These are phyloP conservation scores for Plebejus melissa DNA, from an alignment of 2,888 invertebrate species.

Conservation along the genomic window DNA sequence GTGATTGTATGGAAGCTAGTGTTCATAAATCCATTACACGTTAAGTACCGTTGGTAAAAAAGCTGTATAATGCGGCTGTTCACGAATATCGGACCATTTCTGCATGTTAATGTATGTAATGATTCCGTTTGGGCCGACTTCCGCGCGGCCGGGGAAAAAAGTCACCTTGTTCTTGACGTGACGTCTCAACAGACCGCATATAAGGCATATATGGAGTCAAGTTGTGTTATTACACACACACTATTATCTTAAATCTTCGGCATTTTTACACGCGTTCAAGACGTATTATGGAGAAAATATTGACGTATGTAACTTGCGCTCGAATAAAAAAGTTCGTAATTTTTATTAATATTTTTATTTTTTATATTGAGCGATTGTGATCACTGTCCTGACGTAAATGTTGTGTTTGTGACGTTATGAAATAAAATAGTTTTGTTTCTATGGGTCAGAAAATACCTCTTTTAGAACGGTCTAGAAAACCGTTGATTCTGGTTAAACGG, in stretches of 20 bases:
- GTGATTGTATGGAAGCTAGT: neutral
- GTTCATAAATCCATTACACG: conserved; percentile 8
- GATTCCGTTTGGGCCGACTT: conserved; percentile 37
- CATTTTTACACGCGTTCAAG: conserved; percentile 30
- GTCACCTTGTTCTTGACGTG: conserved; percentile 36
- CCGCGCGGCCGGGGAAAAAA: conserved; percentile 33
- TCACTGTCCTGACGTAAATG: too few relatives aligned
- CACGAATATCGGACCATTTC: conserved; percentile 32
- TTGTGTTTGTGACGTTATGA: too few relatives aligned
- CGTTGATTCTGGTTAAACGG: too few relatives aligned
- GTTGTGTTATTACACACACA: conserved; percentile 34
- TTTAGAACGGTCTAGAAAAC: too few relatives aligned
- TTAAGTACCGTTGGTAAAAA: conserved; percentile 17
- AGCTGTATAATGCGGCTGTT: conserved; percentile 1
- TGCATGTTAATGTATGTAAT: conserved; percentile 37
- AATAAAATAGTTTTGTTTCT: too few relatives aligned
- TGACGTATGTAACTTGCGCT: neutral
- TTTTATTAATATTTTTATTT: too few relatives aligned
- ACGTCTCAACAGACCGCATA: conserved; percentile 38
- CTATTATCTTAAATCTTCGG: conserved; percentile 38
- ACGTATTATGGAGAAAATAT: conserved; percentile 28
- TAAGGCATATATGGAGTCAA: conserved; percentile 31
- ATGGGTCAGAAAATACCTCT: too few relatives aligned
- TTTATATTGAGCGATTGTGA: too few relatives aligned
- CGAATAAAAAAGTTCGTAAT: too few relatives aligned